Conservation (phyloP, 1,140 invertebrate genomes). For the Heliconius himera region DNA sequence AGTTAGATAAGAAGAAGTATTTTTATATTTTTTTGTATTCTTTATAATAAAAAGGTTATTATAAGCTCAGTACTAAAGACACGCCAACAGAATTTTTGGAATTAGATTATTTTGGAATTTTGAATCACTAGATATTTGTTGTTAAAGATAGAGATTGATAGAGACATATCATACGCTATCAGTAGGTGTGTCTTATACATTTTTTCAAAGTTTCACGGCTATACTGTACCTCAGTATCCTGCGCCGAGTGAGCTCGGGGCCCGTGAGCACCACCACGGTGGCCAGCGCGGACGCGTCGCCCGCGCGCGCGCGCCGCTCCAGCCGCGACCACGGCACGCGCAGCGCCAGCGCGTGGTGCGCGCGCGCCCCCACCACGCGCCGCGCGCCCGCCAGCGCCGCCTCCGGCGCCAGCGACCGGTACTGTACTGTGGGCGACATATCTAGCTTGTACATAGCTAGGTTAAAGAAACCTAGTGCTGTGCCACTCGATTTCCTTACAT, state of each 20-base stretch:
- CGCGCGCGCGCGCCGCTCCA: constrained; percentile 52
- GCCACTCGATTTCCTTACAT: neutral
- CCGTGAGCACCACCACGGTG: constrained; percentile 58
- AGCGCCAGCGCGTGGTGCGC: constrained; percentile 46
- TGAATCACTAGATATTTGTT: too few species aligned
- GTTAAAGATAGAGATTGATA: too few species aligned
- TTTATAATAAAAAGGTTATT: too few species aligned
- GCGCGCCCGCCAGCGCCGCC: constrained; percentile 40
- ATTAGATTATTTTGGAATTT: too few species aligned
- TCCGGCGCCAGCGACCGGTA: constrained; percentile 46
- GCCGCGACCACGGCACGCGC: constrained; percentile 50
- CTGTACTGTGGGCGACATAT: constrained; percentile 50
- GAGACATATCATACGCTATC: too few species aligned
- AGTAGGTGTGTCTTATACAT: too few species aligned
- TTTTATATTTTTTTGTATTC: too few species aligned
- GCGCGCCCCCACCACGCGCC: constrained; percentile 46
- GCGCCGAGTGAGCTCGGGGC: constrained; percentile 53
- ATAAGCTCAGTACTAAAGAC: too few species aligned
- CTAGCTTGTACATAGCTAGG: too few species aligned
- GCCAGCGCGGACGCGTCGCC: constrained; percentile 49
- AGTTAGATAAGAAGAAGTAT: too few species aligned
- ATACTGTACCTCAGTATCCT: constrained; percentile 60
- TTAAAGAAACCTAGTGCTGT: neutral
- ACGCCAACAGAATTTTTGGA: too few species aligned
- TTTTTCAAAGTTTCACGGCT: too few species aligned